Evolutionary conservation across 1,140 invertebrate genomes (phyloP).

Genomic region (Diprion similis): DNA sequence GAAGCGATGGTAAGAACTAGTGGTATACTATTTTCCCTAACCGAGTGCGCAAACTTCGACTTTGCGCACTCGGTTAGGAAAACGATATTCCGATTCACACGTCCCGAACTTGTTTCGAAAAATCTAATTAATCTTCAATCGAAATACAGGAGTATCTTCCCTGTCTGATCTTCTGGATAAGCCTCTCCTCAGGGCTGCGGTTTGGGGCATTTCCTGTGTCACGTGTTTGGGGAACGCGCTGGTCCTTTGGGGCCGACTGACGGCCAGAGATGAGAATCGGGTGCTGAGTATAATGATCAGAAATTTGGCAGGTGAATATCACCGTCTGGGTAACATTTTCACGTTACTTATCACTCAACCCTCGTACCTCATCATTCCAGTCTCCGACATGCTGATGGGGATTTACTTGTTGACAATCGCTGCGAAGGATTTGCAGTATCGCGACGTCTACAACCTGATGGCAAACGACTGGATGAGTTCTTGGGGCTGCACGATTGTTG

Average conservation of each 20-base stretch:
- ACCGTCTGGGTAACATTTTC: not conserved
- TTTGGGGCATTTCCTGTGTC: slow-evolving; percentile 77
- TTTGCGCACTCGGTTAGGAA: not conserved
- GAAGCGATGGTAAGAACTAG: slow-evolving; percentile 68
- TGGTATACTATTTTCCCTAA: not conserved
- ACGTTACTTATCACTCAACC: not conserved
- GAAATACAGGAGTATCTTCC: slow-evolving; percentile 67
- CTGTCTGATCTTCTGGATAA: slow-evolving; percentile 71
- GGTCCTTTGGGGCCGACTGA: slow-evolving; percentile 73
- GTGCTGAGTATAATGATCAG: slow-evolving; percentile 71
- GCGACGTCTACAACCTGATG: slow-evolving; percentile 69
- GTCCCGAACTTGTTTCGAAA: slow-evolving; percentile 16
- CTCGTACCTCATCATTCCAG: slow-evolving; percentile 41
- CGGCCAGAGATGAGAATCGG: slow-evolving; percentile 67
- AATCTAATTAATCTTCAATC: slow-evolving; percentile 5
- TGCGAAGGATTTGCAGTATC: slow-evolving; percentile 69
- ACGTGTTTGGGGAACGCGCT: slow-evolving; percentile 72
- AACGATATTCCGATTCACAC: slow-evolving; percentile 8
- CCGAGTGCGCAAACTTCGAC: not conserved
- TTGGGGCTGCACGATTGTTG: slow-evolving; percentile 69
- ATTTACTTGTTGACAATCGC: slow-evolving; percentile 78
- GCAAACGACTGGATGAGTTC: slow-evolving; percentile 75
- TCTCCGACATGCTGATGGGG: slow-evolving; percentile 83
- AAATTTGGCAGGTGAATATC: slow-evolving; percentile 70
- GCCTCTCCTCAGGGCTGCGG: slow-evolving; percentile 67